Evolutionary conservation across 2,888 invertebrate genomes (phyloP).

Genomic region (Acanthopleura granulata): DNA sequence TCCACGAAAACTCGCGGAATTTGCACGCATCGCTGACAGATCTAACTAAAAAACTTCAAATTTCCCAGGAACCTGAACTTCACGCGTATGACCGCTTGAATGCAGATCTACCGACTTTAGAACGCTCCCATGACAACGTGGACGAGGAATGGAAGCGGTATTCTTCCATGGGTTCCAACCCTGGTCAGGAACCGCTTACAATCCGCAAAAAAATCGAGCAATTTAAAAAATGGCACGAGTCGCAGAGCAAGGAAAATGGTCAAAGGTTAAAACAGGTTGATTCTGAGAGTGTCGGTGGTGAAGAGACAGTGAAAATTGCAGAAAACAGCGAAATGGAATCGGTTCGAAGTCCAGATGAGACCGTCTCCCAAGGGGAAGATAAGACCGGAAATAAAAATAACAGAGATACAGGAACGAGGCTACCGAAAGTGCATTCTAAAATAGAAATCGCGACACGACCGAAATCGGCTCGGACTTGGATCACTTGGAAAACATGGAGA

Average conservation of each 20-base stretch:
- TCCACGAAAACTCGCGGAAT: background rate
- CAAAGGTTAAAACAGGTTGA: slow-evolving; percentile 48
- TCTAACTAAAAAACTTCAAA: slow-evolving; percentile 9
- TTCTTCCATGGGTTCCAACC: slow-evolving; percentile 4
- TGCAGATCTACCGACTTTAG: slow-evolving; percentile 34
- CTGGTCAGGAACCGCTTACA: slow-evolving; percentile 48
- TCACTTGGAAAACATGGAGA: slow-evolving; percentile 61
- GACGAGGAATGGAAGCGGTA: slow-evolving; percentile 29
- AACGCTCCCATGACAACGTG: slow-evolving; percentile 36
- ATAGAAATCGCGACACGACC: background rate
- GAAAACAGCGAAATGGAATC: background rate
- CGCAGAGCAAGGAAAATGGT: slow-evolving; percentile 53
- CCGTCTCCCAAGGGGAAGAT: background rate
- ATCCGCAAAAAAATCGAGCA: slow-evolving; percentile 60
- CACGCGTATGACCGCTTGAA: background rate
- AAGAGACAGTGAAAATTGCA: slow-evolving; percentile 4
- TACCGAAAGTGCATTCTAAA: background rate
- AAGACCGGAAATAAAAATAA: background rate
- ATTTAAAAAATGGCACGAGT: slow-evolving; percentile 59
- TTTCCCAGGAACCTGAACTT: background rate
- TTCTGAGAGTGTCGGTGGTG: background rate
- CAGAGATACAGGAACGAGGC: background rate
- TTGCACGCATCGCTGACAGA: slow-evolving; percentile 1
- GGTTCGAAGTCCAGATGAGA: background rate
- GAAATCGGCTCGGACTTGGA: slow-evolving; percentile 18